phyloP scores from a whole-genome alignment of 23 tunicate genomes.

The Pegea sp. region DNA sequence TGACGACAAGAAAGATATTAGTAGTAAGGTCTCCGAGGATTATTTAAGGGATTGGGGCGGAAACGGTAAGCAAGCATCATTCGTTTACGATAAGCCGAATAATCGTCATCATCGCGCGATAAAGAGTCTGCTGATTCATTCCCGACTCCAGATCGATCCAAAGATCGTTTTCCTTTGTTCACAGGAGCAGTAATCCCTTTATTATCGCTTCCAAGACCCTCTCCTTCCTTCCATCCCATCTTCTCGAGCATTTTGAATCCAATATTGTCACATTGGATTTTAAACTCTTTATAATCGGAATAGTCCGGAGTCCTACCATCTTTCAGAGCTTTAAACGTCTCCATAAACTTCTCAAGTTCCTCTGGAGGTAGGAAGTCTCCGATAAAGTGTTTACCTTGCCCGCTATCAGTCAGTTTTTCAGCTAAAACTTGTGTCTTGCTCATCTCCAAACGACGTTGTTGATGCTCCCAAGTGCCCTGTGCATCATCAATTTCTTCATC shows the following conservation, averaged over 20 bases:
- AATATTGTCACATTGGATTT: slow-evolving; percentile 82
- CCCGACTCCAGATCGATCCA: slow-evolving; percentile 83
- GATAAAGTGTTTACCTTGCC: slow-evolving; percentile 70
- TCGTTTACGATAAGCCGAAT: slow-evolving; percentile 73
- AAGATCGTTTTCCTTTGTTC: slow-evolving; percentile 58
- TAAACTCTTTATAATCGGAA: slow-evolving; percentile 87
- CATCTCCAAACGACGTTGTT: slow-evolving; percentile 50
- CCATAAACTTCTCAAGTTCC: slow-evolving; percentile 84
- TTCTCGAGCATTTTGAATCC: slow-evolving; percentile 88
- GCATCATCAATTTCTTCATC: slow-evolving; percentile 87
- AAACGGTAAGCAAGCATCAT: slow-evolving; percentile 93
- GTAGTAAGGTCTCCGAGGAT: slow-evolving; percentile 83
- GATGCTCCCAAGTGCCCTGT: slow-evolving; percentile 90
- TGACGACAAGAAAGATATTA: no score
- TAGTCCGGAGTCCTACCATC: slow-evolving; percentile 89
- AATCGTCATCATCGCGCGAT: slow-evolving; percentile 57
- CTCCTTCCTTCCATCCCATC: slow-evolving; percentile 96
- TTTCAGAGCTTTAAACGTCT: slow-evolving; percentile 77
- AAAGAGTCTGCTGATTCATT: slow-evolving; percentile 39
- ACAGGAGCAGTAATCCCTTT: slow-evolving; percentile 77
- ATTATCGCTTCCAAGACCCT: slow-evolving; percentile 59
- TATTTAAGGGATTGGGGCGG: slow-evolving; percentile 79
- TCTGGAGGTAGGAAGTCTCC: slow-evolving; percentile 91
- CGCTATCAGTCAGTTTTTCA: slow-evolving; percentile 69
- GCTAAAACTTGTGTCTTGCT: slow-evolving; percentile 75